phyloP scores from a whole-genome alignment of 2,888 invertebrate genomes.

The Maniola hyperantus region DNA sequence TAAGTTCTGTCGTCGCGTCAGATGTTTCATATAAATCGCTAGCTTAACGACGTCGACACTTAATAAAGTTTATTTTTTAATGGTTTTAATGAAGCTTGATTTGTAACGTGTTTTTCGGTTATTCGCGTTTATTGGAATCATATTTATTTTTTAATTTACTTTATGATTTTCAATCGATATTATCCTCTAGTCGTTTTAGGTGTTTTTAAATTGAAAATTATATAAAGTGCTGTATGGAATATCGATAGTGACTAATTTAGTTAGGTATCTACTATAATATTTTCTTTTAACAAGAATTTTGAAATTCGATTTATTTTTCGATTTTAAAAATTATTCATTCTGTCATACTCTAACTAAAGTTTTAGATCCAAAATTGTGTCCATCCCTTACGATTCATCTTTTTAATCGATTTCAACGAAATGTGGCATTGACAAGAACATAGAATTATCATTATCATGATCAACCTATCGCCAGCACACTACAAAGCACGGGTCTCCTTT shows the following conservation, averaged over 20 bases:
- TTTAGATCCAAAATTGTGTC: too few species aligned
- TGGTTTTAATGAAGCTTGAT: slow-evolving; percentile 29
- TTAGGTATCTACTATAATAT: not conserved
- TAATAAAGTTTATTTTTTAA: slow-evolving; percentile 56
- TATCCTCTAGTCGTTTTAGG: not conserved
- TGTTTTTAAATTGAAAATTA: slow-evolving; percentile 4
- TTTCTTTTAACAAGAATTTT: not conserved
- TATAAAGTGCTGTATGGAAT: not conserved
- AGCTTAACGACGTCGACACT: slow-evolving; percentile 66
- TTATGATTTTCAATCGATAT: slow-evolving; percentile 3
- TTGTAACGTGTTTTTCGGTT: slow-evolving; percentile 28
- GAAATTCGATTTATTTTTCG: too few species aligned
- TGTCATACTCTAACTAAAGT: too few species aligned
- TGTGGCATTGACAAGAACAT: too few species aligned
- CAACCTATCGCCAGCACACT: too few species aligned
- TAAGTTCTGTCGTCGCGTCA: slow-evolving; percentile 66
- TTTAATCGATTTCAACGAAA: too few species aligned
- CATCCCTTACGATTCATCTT: too few species aligned
- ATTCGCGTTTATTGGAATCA: not conserved
- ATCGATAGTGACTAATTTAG: not conserved
- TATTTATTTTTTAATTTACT: slow-evolving; percentile 16
- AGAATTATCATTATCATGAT: too few species aligned
- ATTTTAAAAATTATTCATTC: too few species aligned
- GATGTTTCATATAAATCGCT: slow-evolving; percentile 69
- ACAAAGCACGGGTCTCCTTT: too few species aligned